A percentile compares a stretch with the other conserved stretches of the same genome.
Evolutionary conservation across 2,113 vertebrate genomes (phyloP).

Genomic region (Electrona antarctica): DNA sequence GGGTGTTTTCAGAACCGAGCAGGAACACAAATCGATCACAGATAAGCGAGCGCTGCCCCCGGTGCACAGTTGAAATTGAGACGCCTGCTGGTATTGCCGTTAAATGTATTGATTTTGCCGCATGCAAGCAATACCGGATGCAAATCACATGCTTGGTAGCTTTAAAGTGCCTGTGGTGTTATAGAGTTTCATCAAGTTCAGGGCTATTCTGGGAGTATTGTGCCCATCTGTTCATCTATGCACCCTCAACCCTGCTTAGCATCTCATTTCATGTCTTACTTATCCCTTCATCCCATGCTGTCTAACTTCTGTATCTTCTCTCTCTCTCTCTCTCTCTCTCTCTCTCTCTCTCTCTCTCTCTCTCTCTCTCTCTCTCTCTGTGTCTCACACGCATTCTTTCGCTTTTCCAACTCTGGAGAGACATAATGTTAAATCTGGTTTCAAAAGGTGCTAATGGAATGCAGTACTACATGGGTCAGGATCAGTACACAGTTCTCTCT

Average conservation of each 20-base stretch:
- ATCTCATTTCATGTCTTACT: neutral
- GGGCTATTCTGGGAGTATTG: neutral
- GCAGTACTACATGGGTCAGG: constrained; percentile 21
- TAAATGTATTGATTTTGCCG: constrained; percentile 4
- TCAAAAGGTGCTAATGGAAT: constrained; percentile 54
- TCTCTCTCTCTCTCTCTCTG: constrained; percentile 4
- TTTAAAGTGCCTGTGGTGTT: neutral
- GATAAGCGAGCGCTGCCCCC: constrained; percentile 8
- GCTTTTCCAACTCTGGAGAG: constrained; percentile 17
- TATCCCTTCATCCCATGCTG: neutral
- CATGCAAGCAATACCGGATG: neutral
- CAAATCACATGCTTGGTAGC: neutral
- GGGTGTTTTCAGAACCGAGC: constrained; percentile 7
- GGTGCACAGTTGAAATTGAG: constrained; percentile 12
- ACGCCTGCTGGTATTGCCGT: neutral
- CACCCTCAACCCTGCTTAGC: neutral
- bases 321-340: neutral
- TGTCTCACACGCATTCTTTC: neutral
- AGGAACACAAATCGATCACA: constrained; percentile 21
- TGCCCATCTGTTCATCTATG: neutral
- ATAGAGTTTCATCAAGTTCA: neutral
- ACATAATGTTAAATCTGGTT: constrained; percentile 13
- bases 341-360: neutral
- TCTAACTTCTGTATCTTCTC: too few species aligned
- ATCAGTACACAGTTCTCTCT: constrained; percentile 13